Evolutionary conservation across 2,888 invertebrate genomes (phyloP).

Genomic region (Smittia sp.): DNA sequence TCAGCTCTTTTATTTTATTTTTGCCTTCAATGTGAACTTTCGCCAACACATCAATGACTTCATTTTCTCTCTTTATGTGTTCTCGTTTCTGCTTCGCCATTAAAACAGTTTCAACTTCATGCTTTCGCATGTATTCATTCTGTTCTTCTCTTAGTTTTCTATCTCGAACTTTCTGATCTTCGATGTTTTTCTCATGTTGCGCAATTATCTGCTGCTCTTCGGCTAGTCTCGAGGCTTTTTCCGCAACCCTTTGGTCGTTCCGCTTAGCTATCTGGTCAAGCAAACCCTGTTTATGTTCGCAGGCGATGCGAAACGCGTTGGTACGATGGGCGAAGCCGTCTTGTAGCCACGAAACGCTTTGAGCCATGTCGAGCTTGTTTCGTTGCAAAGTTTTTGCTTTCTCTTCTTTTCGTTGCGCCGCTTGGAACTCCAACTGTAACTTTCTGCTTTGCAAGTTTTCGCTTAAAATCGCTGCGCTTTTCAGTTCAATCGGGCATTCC

Average conservation of each 20-base stretch:
- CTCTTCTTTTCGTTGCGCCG: background rate
- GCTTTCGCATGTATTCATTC: constrained; percentile 25
- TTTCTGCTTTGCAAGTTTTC: constrained; percentile 24
- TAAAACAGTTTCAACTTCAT: constrained; percentile 11
- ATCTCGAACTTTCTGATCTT: background rate
- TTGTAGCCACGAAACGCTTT: constrained; percentile 26
- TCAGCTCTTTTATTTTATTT: constrained; percentile 22
- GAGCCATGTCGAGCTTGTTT: constrained; percentile 15
- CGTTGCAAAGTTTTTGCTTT: constrained; percentile 15
- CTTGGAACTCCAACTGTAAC: constrained; percentile 24
- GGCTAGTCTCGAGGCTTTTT: background rate
- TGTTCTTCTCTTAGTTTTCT: constrained; percentile 5
- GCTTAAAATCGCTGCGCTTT: constrained; percentile 33
- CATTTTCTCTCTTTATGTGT: constrained; percentile 1
- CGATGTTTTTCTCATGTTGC: background rate
- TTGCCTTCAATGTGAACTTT: constrained; percentile 35
- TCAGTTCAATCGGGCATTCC: constrained; percentile 28
- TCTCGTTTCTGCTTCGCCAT: constrained; percentile 33
- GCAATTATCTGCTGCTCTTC: background rate
- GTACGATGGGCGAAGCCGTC: constrained; percentile 31
- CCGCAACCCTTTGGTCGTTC: background rate
- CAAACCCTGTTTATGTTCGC: constrained; percentile 18
- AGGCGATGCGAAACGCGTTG: constrained; percentile 20
- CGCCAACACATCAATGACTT: constrained; percentile 16
- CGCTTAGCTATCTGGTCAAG: background rate